These are phyloP conservation scores for Eonycteris spelaea DNA, from an alignment of 2,113 vertebrate species.

Conservation along the genomic window DNA sequence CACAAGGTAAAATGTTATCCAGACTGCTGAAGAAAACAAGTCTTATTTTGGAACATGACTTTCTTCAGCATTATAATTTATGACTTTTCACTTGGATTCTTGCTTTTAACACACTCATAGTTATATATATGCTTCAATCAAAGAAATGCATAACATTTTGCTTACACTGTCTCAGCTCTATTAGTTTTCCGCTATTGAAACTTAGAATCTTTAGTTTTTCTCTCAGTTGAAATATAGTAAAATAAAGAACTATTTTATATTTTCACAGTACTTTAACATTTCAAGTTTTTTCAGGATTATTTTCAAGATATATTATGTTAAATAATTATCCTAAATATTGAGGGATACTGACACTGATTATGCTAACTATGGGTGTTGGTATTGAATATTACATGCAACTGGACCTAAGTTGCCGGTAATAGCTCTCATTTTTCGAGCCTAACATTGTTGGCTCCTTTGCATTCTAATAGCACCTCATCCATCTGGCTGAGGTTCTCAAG, in stretches of 20 bases:
- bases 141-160: constrained; percentile 56
- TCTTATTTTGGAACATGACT: constrained; percentile 75
- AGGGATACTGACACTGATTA: neutral
- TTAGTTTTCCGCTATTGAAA: constrained; percentile 48
- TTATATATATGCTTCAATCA: constrained; percentile 45
- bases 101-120: constrained; percentile 65
- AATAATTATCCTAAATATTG: neutral
- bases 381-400: neutral
- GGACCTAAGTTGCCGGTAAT: neutral
- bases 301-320: constrained; percentile 22
- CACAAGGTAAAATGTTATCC: constrained; percentile 77
- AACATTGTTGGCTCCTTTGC: neutral
- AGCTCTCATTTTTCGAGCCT: neutral
- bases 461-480: neutral
- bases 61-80: constrained; percentile 72
- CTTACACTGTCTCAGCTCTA: constrained; percentile 23
- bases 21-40: constrained; percentile 76
- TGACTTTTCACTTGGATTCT: constrained; percentile 74
- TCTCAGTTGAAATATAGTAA: neutral
- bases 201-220: constrained; percentile 18
- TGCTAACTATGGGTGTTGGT: neutral
- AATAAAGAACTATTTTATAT: constrained; percentile 15
- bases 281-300: constrained; percentile 1
- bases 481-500: neutral
- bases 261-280: neutral